Percentiles rank a stretch among this genome's conserved stretches.
Conservation (phyloP, 2,888 invertebrate species). For the Cryptophagus acutangulus region DNA sequence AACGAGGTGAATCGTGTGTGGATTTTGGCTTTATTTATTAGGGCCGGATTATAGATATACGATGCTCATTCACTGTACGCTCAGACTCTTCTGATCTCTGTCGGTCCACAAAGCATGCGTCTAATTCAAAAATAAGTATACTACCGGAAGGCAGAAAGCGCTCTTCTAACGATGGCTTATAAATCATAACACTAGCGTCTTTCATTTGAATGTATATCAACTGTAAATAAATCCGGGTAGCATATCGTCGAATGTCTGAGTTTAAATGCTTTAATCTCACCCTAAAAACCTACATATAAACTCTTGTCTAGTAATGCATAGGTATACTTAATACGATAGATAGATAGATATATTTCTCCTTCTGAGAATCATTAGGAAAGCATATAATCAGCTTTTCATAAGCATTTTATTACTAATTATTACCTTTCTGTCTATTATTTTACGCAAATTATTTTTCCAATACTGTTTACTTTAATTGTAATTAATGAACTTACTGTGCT, state of each 20-base stretch:
- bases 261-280: conserved; percentile 34
- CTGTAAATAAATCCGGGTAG: conserved; percentile 36
- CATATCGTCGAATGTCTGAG: conserved; percentile 32
- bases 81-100: conserved; percentile 27
- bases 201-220: conserved; percentile 39
- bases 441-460: too few relatives aligned
- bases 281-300: conserved; percentile 34
- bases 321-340: too few relatives aligned
- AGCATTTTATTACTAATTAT: too few relatives aligned
- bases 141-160: neutral
- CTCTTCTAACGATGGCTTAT: conserved; percentile 33
- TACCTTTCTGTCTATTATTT: too few relatives aligned
- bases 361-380: too few relatives aligned
- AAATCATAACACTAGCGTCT: conserved; percentile 37
- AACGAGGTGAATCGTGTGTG: conserved; percentile 23
- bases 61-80: conserved; percentile 31
- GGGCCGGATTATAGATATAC: conserved; percentile 29
- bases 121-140: conserved; percentile 29
- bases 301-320: conserved; percentile 27
- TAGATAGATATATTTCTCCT: too few relatives aligned
- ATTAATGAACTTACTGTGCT: too few relatives aligned
- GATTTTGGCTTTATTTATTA: conserved; percentile 23
- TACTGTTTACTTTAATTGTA: too few relatives aligned
- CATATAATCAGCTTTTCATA: too few relatives aligned
- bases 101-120: conserved; percentile 32